Evolutionary conservation across 2,888 invertebrate species (phyloP).

Genomic region (Zhuqinia jingwanae): DNA sequence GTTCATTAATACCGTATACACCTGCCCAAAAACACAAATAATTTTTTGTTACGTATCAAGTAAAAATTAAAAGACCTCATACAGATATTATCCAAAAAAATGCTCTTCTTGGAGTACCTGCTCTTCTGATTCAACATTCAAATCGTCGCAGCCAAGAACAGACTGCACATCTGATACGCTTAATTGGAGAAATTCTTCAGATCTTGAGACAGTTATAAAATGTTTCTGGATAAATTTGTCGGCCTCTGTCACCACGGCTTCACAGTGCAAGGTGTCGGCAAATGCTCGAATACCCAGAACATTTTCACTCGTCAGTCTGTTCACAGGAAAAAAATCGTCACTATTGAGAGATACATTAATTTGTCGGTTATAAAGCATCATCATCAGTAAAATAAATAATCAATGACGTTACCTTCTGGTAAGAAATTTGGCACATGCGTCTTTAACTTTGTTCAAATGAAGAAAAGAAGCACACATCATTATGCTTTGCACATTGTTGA

Average conservation of each 20-base stretch:
- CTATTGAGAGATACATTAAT: not conserved
- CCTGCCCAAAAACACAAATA: conserved; percentile 82
- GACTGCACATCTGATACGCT: conserved; percentile 85
- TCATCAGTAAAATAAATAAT: too few species aligned
- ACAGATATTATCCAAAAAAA: not conserved
- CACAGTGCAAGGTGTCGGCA: conserved; percentile 89
- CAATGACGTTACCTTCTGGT: conserved; percentile 86
- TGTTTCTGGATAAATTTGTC: conserved; percentile 90
- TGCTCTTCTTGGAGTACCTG: conserved; percentile 81
- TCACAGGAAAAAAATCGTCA: conserved; percentile 74
- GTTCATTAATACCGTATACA: conserved; percentile 91
- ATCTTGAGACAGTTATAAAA: conserved; percentile 88
- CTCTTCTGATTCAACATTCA: conserved; percentile 89
- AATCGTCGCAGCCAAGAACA: conserved; percentile 88
- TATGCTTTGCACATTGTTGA: conserved; percentile 90
- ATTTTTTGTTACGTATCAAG: too few species aligned
- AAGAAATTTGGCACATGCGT: conserved; percentile 91
- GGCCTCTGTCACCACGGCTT: conserved; percentile 86
- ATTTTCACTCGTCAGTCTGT: conserved; percentile 89
- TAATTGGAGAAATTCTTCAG: conserved; percentile 88
- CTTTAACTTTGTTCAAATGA: conserved; percentile 89
- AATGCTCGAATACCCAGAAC: conserved; percentile 90
- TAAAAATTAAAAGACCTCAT: not conserved
- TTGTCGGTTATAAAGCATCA: not conserved
- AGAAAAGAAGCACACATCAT: conserved; percentile 93